Percentiles rank a stretch among this genome's conserved stretches.
These are phyloP conservation scores for Merops nubicus DNA, from an alignment of 2,113 vertebrate genomes.

Conservation along the genomic window DNA sequence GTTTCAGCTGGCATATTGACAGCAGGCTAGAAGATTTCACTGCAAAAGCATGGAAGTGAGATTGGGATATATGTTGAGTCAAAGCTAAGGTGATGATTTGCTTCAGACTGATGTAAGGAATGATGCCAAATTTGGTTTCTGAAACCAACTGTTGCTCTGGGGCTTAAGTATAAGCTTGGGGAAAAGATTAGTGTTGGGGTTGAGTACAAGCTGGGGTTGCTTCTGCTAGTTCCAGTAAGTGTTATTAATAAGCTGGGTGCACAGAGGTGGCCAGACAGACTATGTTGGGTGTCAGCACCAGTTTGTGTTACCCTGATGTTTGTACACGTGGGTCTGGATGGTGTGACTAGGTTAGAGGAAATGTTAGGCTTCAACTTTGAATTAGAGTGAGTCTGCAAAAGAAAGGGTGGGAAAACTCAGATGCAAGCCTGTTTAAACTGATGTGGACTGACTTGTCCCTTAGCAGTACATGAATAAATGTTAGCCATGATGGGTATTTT, in stretches of 20 bases:
- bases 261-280: background rate
- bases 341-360: background rate
- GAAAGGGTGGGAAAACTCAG: background rate
- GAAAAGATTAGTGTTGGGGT: background rate
- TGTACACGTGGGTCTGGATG: rapidly evolving
- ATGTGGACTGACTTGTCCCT: background rate
- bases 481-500: background rate
- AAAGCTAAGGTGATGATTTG: background rate
- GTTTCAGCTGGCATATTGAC: background rate
- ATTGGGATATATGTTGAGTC: background rate
- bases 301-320: background rate
- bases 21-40: background rate
- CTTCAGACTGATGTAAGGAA: background rate
- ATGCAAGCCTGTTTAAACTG: background rate
- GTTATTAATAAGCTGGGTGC: background rate
- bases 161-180: background rate
- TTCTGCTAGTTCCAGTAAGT: background rate
- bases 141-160: background rate
- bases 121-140: background rate
- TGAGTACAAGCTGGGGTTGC: background rate
- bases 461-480: background rate
- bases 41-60: background rate
- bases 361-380: background rate
- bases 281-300: background rate
- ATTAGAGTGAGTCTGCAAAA: background rate